phyloP scores from a whole-genome alignment of 1,140 invertebrate genomes.

The Aphaenogaster ashmeadi region DNA sequence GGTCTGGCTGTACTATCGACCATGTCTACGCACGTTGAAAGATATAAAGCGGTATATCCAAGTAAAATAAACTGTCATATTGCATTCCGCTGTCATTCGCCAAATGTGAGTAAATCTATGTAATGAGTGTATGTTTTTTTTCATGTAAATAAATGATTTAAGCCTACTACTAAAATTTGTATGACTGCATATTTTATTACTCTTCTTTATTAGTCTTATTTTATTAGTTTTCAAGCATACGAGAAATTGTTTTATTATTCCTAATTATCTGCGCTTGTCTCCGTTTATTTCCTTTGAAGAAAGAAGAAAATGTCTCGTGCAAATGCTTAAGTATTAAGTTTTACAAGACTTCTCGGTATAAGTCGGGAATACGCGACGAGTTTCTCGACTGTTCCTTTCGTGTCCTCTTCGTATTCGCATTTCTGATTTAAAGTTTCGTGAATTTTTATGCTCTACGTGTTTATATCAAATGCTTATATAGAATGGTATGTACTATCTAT shows the following conservation, averaged over 20 bases:
- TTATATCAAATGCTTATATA: background rate
- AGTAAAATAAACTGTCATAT: background rate
- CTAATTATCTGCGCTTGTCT: constrained; percentile 1
- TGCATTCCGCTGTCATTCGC: background rate
- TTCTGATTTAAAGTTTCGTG: constrained; percentile 47
- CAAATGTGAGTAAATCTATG: background rate
- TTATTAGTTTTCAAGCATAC: too few species aligned
- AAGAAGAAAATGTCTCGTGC: constrained; percentile 10
- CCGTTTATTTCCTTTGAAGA: too few species aligned
- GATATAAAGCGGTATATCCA: constrained; percentile 19
- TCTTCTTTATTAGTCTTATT: too few species aligned
- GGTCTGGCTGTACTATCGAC: constrained; percentile 24
- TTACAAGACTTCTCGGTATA: constrained; percentile 5
- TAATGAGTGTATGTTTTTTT: background rate
- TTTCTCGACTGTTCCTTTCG: constrained; percentile 31
- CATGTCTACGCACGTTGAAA: constrained; percentile 15
- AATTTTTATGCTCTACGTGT: background rate
- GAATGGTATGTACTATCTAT: background rate
- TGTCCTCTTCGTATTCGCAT: constrained; percentile 28
- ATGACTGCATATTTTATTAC: background rate
- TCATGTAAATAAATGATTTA: background rate
- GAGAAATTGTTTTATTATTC: background rate
- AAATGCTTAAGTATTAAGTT: constrained; percentile 43
- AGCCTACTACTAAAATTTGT: background rate
- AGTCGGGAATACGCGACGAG: constrained; percentile 14